Base-by-base conservation (phyloP, 2,113 vertebrate species). In the Morone saxatilis region DNA sequence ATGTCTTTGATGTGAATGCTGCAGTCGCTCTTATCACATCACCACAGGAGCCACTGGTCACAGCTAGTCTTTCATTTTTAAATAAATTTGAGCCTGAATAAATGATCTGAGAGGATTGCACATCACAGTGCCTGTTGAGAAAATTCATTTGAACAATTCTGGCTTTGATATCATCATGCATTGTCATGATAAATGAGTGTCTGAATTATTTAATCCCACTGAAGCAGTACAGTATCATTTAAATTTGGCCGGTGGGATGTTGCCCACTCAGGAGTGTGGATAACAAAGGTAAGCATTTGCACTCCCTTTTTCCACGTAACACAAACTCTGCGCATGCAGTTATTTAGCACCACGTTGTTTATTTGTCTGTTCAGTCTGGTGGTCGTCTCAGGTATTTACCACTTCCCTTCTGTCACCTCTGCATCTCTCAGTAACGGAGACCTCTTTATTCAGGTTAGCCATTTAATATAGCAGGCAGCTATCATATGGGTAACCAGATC, bases 71-170 rank as follows among this genome's bases (percentile, higher is more conserved):
- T 80, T 87, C 73, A 62, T 83, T 91, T 89, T 83, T 76, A 62
- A 87, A 86, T 84, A 69, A 85, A 90, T 88, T 86, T 83, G n/a
- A 82, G 78, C 41, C 48, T 53, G 69, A 90, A 91, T 81, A 83
- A 89, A 88, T 83, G 72, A 86, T 83, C 84, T 75, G 78, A 87
- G 74, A 71, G 84, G 61, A 81, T 41, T 75, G 56, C 80, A 72
- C 81, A 81, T 80, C 73, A 81, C 57, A 70, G 79, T 0, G 65
- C 70, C 68, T 41, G 73, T 45, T 73, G 71, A 81, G 78, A 76
- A 87, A 86, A 90, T 82, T 65, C 53, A 88, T 86, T 72, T 83
- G 47, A 88, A 65, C 83, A 84, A 76, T 81, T 76, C 71, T 59
- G 53, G 57, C 77, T 91, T 89, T 83, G 73, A 87, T 89, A 79